Conservation (phyloP, 2,113 vertebrate genomes). For the Tragelaphus buxtoni region DNA sequence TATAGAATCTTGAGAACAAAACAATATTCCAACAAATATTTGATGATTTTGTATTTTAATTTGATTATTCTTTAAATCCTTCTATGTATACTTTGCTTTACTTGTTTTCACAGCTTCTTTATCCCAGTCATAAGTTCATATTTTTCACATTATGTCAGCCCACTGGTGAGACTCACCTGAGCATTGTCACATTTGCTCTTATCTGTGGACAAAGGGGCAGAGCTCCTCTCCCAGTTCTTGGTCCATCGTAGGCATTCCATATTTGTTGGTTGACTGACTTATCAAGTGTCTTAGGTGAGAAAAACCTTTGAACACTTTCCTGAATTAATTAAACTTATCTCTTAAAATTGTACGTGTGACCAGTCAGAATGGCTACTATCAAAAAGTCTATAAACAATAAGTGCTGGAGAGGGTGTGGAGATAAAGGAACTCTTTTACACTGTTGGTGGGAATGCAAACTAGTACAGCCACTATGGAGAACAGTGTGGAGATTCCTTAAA, state of each 20-base stretch:
- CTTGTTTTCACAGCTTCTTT: neutral
- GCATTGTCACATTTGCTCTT: neutral
- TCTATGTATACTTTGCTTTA: neutral
- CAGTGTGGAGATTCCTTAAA: neutral
- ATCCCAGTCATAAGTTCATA: neutral
- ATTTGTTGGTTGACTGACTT: neutral
- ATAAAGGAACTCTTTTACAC: neutral
- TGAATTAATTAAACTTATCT: neutral
- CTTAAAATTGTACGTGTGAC: neutral
- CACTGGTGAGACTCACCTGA: neutral
- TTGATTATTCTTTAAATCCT: neutral
- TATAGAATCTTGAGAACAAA: slow-evolving; percentile 18
- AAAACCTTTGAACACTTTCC: neutral
- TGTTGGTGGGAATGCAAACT: neutral
- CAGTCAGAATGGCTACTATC: neutral
- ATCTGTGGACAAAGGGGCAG: neutral
- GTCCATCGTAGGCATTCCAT: neutral
- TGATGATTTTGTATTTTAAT: neutral
- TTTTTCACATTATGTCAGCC: neutral
- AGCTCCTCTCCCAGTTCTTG: neutral
- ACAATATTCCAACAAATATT: neutral
- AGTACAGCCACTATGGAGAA: neutral
- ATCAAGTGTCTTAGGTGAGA: neutral
- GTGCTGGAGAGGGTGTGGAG: neutral
- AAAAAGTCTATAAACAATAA: neutral